Conservation (phyloP, 1,140 invertebrate species). For the Neodiprion fabricii region DNA sequence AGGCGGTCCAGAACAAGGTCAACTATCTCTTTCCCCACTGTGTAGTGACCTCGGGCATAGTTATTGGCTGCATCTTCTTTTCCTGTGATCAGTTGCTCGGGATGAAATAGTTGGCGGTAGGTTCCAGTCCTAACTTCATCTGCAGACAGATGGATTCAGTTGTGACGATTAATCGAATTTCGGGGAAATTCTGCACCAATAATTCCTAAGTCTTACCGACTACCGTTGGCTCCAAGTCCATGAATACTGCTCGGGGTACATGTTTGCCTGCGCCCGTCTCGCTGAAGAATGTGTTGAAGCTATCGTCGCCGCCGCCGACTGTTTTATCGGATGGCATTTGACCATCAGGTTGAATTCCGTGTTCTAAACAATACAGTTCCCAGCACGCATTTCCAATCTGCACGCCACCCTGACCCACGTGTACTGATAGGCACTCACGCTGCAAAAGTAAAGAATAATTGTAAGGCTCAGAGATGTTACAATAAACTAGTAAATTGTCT, state of each 20-base stretch:
- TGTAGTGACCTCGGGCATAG: conserved; percentile 72
- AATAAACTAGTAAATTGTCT: too few species aligned
- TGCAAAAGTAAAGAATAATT: not conserved
- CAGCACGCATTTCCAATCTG: conserved; percentile 79
- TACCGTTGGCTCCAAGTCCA: conserved; percentile 66
- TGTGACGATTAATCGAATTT: not conserved
- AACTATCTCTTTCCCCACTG: conserved; percentile 69
- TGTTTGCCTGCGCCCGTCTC: conserved; percentile 56
- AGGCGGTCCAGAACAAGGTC: conserved; percentile 66
- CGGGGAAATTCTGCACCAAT: too few species aligned
- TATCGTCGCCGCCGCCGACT: conserved; percentile 57
- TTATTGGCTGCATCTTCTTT: conserved; percentile 73
- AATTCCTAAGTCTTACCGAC: conserved; percentile 44
- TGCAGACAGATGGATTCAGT: conserved; percentile 21
- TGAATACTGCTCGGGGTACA: conserved; percentile 51
- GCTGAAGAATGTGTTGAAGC: conserved; percentile 68
- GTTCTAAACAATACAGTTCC: conserved; percentile 87
- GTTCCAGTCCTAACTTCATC: conserved; percentile 67
- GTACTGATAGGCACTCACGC: conserved; percentile 71
- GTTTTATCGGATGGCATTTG: conserved; percentile 67
- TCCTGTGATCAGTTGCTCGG: conserved; percentile 70
- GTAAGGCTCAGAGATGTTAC: too few species aligned
- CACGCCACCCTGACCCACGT: conserved; percentile 78
- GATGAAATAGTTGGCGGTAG: conserved; percentile 67
- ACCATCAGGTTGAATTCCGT: conserved; percentile 89